phyloP scores from a whole-genome alignment of 2,113 vertebrate species.

The Tenebrosternarchus preto region DNA sequence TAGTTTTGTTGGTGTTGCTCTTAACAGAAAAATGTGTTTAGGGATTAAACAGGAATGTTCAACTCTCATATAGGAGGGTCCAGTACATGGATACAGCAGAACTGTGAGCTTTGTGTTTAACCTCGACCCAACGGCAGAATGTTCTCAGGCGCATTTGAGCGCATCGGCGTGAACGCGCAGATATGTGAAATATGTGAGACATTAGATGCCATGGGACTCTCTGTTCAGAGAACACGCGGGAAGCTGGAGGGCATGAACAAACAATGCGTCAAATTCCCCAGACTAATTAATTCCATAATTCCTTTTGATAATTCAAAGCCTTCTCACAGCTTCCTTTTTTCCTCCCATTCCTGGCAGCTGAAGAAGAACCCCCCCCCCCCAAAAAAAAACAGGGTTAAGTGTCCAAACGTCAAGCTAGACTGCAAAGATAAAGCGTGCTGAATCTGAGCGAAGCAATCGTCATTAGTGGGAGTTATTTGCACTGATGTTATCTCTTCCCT shows the following conservation, averaged over 20 bases:
- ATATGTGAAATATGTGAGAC: not conserved
- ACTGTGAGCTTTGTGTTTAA: not conserved
- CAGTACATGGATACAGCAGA: too few species aligned
- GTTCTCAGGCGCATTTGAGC: constrained; percentile 58
- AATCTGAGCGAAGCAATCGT: constrained; percentile 42
- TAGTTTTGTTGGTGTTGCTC: too few species aligned
- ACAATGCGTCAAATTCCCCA: constrained; percentile 1
- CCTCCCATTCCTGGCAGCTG: constrained; percentile 17
- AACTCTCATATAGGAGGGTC: too few species aligned
- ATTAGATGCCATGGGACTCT: not conserved
- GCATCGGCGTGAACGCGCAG: constrained; percentile 43
- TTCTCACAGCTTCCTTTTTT: not conserved
- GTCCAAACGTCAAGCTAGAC: constrained; percentile 34
- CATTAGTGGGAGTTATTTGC: constrained; percentile 57
- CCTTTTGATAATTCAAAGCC: constrained; percentile 23
- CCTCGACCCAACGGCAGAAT: constrained; percentile 60
- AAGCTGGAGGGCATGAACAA: constrained; percentile 11
- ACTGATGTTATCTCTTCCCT: constrained; percentile 52
- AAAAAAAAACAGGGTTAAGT: constrained; percentile 37
- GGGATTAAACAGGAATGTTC: too few species aligned
- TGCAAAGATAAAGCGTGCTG: constrained; percentile 42
- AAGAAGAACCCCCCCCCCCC: too few species aligned
- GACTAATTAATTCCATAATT: constrained; percentile 18
- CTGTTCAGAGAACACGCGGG: not conserved
- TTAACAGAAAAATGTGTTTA: too few species aligned